Conservation (phyloP, 1,140 invertebrate species). For the Doryteuthis pealeii region DNA sequence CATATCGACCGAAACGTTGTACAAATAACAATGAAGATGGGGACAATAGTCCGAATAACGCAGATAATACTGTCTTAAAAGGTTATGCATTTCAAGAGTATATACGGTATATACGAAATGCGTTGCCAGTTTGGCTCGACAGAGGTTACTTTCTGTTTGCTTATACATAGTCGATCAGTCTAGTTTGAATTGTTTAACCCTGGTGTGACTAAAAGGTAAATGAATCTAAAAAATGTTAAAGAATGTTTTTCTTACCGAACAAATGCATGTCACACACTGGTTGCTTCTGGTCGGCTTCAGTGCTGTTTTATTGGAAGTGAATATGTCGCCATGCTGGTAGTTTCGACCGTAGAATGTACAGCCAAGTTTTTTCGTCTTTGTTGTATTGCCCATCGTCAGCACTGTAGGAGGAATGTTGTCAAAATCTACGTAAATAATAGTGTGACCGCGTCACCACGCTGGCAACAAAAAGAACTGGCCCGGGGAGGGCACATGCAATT, state of each 20-base stretch:
- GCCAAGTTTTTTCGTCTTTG: constrained; percentile 16
- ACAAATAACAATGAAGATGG: no score
- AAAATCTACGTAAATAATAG: constrained; percentile 41
- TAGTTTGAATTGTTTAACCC: no score
- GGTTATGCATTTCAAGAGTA: no score
- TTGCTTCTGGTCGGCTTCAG: constrained; percentile 29
- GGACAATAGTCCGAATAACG: no score
- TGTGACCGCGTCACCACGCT: constrained; percentile 5
- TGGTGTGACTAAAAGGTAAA: no score
- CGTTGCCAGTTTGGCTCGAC: no score
- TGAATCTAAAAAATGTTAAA: no score
- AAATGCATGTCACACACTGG: constrained; percentile 43
- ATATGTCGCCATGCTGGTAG: constrained; percentile 33
- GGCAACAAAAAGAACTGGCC: neutral
- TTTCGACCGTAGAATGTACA: constrained; percentile 29
- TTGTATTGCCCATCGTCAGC: constrained; percentile 20
- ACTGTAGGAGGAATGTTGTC: constrained; percentile 50
- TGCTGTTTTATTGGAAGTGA: constrained; percentile 38
- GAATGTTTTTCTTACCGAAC: constrained; percentile 42
- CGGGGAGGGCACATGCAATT: constrained; percentile 8
- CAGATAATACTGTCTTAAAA: no score
- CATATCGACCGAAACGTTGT: no score
- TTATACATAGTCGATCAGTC: no score
- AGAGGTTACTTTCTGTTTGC: no score
- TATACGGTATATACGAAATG: no score